Evolutionary conservation across 64 coral and sea anemone species (phyloP).

Genomic region (Hydrozoanthus tunicans): DNA sequence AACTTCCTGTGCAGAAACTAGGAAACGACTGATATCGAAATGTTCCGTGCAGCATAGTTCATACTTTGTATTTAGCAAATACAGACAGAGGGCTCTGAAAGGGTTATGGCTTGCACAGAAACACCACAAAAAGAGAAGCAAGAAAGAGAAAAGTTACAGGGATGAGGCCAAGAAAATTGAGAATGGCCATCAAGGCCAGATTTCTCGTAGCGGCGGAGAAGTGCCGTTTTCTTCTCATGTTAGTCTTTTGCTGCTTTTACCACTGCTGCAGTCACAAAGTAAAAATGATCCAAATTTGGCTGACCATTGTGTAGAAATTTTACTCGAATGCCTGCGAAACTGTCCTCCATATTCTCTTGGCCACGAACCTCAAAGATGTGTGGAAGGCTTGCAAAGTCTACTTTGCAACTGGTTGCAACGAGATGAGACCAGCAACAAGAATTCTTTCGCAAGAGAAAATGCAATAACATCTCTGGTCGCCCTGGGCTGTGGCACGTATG

Average conservation of each 20-base stretch:
- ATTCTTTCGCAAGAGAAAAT: constrained; percentile 36
- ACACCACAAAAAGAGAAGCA: constrained; percentile 41
- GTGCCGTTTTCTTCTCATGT: constrained; percentile 58
- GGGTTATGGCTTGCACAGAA: constrained; percentile 35
- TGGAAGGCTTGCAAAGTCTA: constrained; percentile 55
- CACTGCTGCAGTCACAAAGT: constrained; percentile 54
- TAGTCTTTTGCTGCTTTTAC: constrained; percentile 50
- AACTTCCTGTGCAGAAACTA: constrained; percentile 50
- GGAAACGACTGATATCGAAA: constrained; percentile 19
- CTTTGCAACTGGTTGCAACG: constrained; percentile 58
- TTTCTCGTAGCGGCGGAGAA: constrained; percentile 16
- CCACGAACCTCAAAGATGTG: constrained; percentile 43
- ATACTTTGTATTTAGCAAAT: constrained; percentile 36
- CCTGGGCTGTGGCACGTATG: constrained; percentile 53
- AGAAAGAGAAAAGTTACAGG: constrained; percentile 9
- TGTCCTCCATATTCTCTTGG: constrained; percentile 41
- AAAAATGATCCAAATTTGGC: constrained; percentile 45
- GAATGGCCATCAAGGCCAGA: constrained; percentile 18
- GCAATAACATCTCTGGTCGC: constrained; percentile 46
- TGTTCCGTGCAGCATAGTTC: constrained; percentile 28
- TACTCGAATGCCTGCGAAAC: constrained; percentile 45
- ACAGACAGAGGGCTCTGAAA: constrained; percentile 48
- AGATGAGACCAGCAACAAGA: neutral
- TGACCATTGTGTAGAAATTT: constrained; percentile 63
- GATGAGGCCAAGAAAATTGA: constrained; percentile 45